Base-by-base conservation (phyloP, 2,888 invertebrate genomes). In the Caenorhabditis sp. region DNA sequence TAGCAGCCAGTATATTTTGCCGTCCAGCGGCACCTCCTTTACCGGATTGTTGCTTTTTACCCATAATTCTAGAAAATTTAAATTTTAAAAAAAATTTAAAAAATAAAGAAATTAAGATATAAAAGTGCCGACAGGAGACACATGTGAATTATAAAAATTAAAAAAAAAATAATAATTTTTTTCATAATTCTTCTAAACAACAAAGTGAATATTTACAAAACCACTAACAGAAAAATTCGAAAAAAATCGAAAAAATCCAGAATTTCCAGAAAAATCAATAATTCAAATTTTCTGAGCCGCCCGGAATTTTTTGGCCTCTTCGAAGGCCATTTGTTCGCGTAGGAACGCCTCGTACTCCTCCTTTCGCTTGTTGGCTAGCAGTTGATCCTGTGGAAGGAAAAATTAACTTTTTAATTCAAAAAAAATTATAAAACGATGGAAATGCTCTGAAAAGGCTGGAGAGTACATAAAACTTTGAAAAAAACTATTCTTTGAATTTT, bases 271-370 rank as follows among this genome's bases (percentile, higher is more conserved):
- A 15, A 65, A 47, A 64, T 37, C 9, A 8, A 51, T 40, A 32
- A 32, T 47, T 47, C 28, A 80, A 32, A 83, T 80, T 61, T 67
- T 28, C 28, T 80, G 61, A 37, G 74, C 67, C 0, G 70, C 76
- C 9, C 86, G 79, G 50, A 86, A 71, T 32, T 81, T 82, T 40
- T 84, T 84, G 20, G 89, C 85, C 71, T 88, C 86, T 64, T 89
- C 89, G 70, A 89, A 89, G 1, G 88, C 87, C 89, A 89, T 89
- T 71, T 89, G 88, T 58, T 89, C 89, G 22, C 88, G 82, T 22
- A 86, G 53, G 55, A 86, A 86, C 18, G 79, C 71, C 68, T 89
- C 89, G 77, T 89, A 88, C 69, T 89, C 88, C 62, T 88, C 86
- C 61, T 86, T 87, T 20, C 89, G 80, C 58, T 87, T 86, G 47